Evolutionary conservation across 2,888 invertebrate genomes (phyloP).

Genomic region (Diaprepes abbreviatus): DNA sequence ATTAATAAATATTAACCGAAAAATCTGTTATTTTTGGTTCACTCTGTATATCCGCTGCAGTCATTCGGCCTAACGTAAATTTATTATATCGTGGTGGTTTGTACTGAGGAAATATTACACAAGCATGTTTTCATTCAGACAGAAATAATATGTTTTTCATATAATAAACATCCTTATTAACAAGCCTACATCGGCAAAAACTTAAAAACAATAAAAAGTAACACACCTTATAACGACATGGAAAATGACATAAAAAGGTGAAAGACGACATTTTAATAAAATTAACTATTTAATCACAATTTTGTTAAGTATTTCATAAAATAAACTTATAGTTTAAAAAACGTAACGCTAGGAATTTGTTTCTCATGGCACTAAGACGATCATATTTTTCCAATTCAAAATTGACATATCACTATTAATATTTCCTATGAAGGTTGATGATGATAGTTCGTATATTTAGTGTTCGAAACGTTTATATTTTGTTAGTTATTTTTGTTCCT

Average conservation of each 20-base stretch:
- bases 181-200: slow-evolving; percentile 66
- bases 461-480: too few species aligned
- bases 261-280: slow-evolving; percentile 11
- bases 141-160: slow-evolving; percentile 52
- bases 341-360: background rate
- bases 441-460: too few species aligned
- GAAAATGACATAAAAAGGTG: slow-evolving; percentile 52
- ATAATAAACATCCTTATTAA: slow-evolving; percentile 56
- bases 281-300: slow-evolving; percentile 23
- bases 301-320: slow-evolving; percentile 22
- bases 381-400: too few species aligned
- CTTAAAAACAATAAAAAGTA: slow-evolving; percentile 61
- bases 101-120: slow-evolving; percentile 66
- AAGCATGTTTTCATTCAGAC: slow-evolving; percentile 66
- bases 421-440: too few species aligned
- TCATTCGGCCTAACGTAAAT: slow-evolving; percentile 46
- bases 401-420: too few species aligned
- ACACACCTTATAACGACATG: slow-evolving; percentile 65
- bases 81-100: slow-evolving; percentile 67
- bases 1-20: slow-evolving; percentile 28
- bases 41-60: slow-evolving; percentile 42
- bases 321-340: background rate
- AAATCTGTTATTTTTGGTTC: slow-evolving; percentile 43
- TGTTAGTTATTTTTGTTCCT: background rate
- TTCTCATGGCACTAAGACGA: too few species aligned